Evolutionary conservation across 2,888 invertebrate species (phyloP).

Genomic region (Diplazon laetatorius): DNA sequence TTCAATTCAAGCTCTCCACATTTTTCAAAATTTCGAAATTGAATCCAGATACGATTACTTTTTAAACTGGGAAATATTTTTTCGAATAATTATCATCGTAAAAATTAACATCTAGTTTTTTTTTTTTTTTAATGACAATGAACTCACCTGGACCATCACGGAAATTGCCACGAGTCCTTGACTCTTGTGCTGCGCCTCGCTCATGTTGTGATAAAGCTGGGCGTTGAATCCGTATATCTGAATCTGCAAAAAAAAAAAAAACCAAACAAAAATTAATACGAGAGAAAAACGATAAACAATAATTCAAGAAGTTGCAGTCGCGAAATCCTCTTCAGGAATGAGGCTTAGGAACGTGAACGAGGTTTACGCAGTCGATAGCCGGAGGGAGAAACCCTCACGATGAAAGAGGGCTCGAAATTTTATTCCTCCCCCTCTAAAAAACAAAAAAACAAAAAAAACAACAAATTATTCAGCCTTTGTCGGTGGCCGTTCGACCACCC

Average conservation of each 20-base stretch:
- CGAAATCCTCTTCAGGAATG: neutral
- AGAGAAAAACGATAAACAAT: neutral
- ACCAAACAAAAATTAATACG: neutral
- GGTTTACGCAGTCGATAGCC: too few relatives aligned
- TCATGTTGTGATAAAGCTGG: conserved; percentile 98
- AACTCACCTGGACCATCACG: conserved; percentile 94
- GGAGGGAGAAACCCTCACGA: too few relatives aligned
- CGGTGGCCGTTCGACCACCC: conserved; percentile 21
- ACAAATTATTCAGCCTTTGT: conserved; percentile 34
- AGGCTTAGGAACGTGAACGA: too few relatives aligned
- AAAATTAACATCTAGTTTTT: too few relatives aligned
- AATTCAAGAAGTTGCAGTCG: neutral
- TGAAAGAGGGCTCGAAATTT: neutral
- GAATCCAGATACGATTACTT: too few relatives aligned
- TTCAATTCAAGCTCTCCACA: too few relatives aligned
- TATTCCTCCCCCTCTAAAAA: too few relatives aligned
- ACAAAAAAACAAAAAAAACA: conserved; percentile 1
- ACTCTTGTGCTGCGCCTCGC: conserved; percentile 97
- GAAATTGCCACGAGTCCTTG: conserved; percentile 98
- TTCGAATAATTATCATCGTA: too few relatives aligned
- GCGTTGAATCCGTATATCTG: conserved; percentile 98
- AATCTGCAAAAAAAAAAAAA: conserved; percentile 86
- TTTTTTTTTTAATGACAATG: too few relatives aligned
- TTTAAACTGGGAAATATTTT: too few relatives aligned
- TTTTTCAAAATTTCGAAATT: too few relatives aligned